Conservation (phyloP, 2,888 invertebrate species). For the Abrostola tripartita region DNA sequence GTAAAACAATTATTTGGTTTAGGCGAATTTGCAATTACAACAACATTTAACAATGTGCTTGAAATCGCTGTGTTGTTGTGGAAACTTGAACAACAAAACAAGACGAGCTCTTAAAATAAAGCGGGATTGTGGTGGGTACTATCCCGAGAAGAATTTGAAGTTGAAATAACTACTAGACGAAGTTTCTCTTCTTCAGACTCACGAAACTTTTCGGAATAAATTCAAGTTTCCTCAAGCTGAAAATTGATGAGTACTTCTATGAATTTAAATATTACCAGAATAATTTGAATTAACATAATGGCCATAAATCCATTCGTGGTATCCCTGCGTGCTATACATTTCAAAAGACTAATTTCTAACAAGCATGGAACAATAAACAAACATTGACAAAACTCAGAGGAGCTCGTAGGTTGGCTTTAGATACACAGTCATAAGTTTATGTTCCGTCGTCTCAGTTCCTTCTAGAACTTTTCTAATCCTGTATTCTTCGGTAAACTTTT, state of each 20-base stretch:
- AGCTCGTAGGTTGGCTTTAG: constrained; percentile 29
- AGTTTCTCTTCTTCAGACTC: constrained; percentile 69
- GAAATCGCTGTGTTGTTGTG: constrained; percentile 56
- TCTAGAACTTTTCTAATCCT: constrained; percentile 80
- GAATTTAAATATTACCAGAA: constrained; percentile 57
- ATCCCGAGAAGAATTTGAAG: constrained; percentile 67
- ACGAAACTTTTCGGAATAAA: constrained; percentile 71
- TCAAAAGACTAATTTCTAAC: constrained; percentile 15
- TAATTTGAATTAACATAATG: constrained; percentile 47
- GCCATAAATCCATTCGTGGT: constrained; percentile 30
- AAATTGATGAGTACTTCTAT: constrained; percentile 71
- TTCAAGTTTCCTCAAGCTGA: constrained; percentile 70
- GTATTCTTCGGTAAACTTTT: constrained; percentile 79
- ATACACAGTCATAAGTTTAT: constrained; percentile 56
- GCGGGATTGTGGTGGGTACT: constrained; percentile 37
- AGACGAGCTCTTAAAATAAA: constrained; percentile 70
- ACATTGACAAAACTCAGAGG: constrained; percentile 35
- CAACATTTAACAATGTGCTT: constrained; percentile 12
- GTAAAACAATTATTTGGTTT: too few species aligned
- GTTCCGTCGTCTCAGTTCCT: constrained; percentile 64
- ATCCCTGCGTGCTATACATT: constrained; percentile 23
- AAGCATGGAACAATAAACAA: constrained; percentile 30
- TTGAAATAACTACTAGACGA: constrained; percentile 73
- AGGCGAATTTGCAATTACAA: constrained; percentile 4
- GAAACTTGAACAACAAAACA: constrained; percentile 62